phyloP scores from a whole-genome alignment of 2,888 invertebrate genomes.

The Eretmocerus hayati region DNA sequence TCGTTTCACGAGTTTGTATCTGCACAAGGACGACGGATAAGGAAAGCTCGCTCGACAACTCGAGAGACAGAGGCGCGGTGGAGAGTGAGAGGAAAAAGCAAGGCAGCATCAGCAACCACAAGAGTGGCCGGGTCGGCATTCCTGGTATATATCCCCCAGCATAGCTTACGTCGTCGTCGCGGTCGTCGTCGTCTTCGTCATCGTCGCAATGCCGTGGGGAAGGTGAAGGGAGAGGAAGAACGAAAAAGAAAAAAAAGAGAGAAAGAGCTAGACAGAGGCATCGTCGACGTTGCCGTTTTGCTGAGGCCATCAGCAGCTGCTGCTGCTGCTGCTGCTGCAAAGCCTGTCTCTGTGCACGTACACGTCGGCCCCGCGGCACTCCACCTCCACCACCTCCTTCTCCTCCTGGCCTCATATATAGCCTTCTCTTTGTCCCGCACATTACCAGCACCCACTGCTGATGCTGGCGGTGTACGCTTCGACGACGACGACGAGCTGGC shows the following conservation, averaged over 20 bases:
- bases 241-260: background rate
- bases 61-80: background rate
- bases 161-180: no score
- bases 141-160: background rate
- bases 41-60: background rate
- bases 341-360: conserved; percentile 5
- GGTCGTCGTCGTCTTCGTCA: background rate
- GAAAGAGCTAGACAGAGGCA: background rate
- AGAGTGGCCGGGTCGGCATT: no score
- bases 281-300: background rate
- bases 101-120: background rate
- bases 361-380: background rate
- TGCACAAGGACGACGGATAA: background rate
- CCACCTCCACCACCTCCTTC: background rate
- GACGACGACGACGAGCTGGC: no score
- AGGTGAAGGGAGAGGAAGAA: background rate
- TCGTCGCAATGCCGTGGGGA: background rate
- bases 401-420: no score
- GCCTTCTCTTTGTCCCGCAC: no score
- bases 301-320: background rate
- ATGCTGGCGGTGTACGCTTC: no score
- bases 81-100: background rate
- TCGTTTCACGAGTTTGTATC: no score
- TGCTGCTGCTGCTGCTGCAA: background rate
- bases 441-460: no score